These are phyloP conservation scores for Oceanodroma tethys DNA, from an alignment of 2,113 vertebrate genomes.

Conservation along the genomic window DNA sequence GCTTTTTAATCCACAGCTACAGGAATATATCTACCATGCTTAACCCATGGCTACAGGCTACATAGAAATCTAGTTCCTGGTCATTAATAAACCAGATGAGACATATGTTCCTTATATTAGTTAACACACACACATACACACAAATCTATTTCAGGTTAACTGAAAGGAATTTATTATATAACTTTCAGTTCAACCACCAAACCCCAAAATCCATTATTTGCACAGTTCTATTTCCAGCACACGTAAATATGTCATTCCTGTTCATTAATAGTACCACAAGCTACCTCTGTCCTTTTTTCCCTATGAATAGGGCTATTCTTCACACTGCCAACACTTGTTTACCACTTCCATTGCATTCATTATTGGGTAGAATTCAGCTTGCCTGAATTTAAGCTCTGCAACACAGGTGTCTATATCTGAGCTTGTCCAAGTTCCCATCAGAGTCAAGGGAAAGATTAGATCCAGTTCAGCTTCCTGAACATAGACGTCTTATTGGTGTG, in stretches of 20 bases:
- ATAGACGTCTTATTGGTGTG: neutral
- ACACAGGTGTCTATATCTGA: neutral
- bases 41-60: neutral
- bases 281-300: neutral
- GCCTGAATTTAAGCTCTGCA: neutral
- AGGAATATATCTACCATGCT: neutral
- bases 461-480: neutral
- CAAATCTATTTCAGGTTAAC: neutral
- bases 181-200: neutral
- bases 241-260: neutral
- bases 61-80: neutral
- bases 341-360: neutral
- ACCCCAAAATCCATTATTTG: conserved; percentile 23
- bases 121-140: neutral
- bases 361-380: neutral
- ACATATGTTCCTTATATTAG: neutral
- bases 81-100: neutral
- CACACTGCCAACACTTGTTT: neutral
- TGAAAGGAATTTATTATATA: neutral
- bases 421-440: neutral
- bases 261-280: neutral
- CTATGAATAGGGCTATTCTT: neutral
- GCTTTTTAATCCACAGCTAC: neutral
- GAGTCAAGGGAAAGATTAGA: neutral
- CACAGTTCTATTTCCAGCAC: neutral